phyloP scores from a whole-genome alignment of 2,113 vertebrate genomes.

The Eupsittula cactorum region DNA sequence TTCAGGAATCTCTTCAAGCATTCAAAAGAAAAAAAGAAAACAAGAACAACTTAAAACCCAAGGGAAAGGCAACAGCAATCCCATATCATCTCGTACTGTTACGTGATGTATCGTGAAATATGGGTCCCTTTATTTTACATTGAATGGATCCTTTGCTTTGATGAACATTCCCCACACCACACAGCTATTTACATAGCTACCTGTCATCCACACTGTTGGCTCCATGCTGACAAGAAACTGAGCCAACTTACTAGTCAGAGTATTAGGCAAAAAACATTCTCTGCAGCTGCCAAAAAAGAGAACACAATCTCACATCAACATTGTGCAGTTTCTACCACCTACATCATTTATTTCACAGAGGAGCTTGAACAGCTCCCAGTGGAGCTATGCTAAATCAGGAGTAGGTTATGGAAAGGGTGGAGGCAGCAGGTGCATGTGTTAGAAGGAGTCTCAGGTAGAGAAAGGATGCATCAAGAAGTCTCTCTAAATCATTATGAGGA shows the following conservation, averaged over 20 bases:
- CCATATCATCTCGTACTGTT: not conserved
- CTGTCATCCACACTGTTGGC: not conserved
- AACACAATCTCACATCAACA: not conserved
- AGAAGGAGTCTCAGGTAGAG: not conserved
- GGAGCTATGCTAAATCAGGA: not conserved
- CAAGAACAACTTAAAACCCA: not conserved
- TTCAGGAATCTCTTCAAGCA: not conserved
- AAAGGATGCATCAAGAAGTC: not conserved
- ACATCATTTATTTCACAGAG: not conserved
- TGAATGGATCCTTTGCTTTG: not conserved
- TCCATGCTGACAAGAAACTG: not conserved
- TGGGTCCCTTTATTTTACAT: not conserved
- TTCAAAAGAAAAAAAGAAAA: not conserved
- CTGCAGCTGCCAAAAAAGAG: slow-evolving; percentile 4
- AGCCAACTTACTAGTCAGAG: slow-evolving; percentile 27
- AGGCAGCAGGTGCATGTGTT: not conserved
- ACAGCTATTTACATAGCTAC: not conserved
- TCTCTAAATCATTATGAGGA: not conserved
- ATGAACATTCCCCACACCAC: not conserved
- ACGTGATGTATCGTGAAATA: not conserved
- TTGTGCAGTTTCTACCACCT: not conserved
- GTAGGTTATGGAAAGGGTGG: not conserved
- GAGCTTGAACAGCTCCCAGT: not conserved
- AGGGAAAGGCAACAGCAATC: slow-evolving; percentile 47
- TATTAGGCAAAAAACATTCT: not conserved